A percentile compares a stretch with the other conserved stretches of the same genome.
Conservation (phyloP, 2,113 vertebrate species). For the Scortum barcoo region DNA sequence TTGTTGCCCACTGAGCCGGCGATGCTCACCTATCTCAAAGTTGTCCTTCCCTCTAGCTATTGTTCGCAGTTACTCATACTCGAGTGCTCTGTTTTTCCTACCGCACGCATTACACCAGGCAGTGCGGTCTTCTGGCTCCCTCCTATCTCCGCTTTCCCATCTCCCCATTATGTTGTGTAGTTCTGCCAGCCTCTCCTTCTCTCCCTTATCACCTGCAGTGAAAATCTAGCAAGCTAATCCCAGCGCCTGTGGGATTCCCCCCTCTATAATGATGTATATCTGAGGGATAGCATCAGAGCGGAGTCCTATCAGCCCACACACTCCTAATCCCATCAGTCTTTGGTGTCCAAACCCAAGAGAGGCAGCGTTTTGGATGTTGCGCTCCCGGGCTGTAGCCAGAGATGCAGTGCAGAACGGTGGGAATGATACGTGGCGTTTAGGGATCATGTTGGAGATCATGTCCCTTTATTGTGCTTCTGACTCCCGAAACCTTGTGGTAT, state of each 20-base stretch:
- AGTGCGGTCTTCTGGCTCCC: slow-evolving; percentile 59
- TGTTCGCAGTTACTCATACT: slow-evolving; percentile 68
- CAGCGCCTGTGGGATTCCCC: slow-evolving; percentile 75
- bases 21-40: slow-evolving; percentile 62
- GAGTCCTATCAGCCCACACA: slow-evolving; percentile 77
- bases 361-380: slow-evolving; percentile 54
- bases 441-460: slow-evolving; percentile 70
- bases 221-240: slow-evolving; percentile 79
- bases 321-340: slow-evolving; percentile 81
- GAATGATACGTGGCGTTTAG: slow-evolving; percentile 55
- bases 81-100: slow-evolving; percentile 48
- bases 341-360: slow-evolving; percentile 70
- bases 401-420: slow-evolving; percentile 54
- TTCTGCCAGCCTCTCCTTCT: slow-evolving; percentile 66
- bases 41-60: slow-evolving; percentile 68
- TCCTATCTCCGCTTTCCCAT: slow-evolving; percentile 72
- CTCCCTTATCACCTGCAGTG: slow-evolving; percentile 79
- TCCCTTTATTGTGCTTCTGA: slow-evolving; percentile 64
- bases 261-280: slow-evolving; percentile 80
- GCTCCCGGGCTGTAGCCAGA: slow-evolving; percentile 51
- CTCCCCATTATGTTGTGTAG: slow-evolving; percentile 76
- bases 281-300: slow-evolving; percentile 79
- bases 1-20: slow-evolving; percentile 22
- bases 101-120: slow-evolving; percentile 50
- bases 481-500: slow-evolving; percentile 26